Percentiles rank a stretch among this genome's conserved stretches.
These are phyloP conservation scores for Lysiphlebus fabarum DNA, from an alignment of 1,140 invertebrate genomes.

Conservation along the genomic window DNA sequence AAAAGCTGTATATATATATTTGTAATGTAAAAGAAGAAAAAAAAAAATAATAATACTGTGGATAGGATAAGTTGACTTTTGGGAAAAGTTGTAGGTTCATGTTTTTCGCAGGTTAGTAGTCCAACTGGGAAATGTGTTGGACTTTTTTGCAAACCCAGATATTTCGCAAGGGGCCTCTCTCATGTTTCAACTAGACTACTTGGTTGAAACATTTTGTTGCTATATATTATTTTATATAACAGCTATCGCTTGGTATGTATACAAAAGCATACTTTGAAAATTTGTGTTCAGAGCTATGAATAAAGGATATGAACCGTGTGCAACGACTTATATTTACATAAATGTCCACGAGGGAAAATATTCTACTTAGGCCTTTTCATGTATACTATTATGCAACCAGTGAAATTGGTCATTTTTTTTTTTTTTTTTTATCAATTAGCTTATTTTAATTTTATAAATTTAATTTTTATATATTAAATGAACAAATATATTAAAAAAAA, in stretches of 20 bases:
- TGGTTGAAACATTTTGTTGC: no score
- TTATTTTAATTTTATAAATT: no score
- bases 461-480: no score
- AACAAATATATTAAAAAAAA: no score
- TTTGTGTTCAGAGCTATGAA: slow-evolving; percentile 19
- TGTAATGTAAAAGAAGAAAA: neutral
- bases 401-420: neutral
- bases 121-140: slow-evolving; percentile 27
- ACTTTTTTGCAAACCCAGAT: slow-evolving; percentile 18
- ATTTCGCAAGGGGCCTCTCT: neutral
- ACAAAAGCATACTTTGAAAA: no score
- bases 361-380: neutral
- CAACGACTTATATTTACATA: slow-evolving; percentile 30
- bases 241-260: no score
- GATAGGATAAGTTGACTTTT: neutral
- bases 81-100: neutral
- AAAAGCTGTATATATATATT: neutral
- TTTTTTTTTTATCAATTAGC: neutral
- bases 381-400: slow-evolving; percentile 8
- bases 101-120: slow-evolving; percentile 14
- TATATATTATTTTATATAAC: no score
- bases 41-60: neutral
- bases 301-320: slow-evolving; percentile 23
- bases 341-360: slow-evolving; percentile 24
- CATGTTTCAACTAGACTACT: no score